Evolutionary conservation across 2,113 vertebrate species (phyloP).

Genomic region (Prochilodus magdalenae): DNA sequence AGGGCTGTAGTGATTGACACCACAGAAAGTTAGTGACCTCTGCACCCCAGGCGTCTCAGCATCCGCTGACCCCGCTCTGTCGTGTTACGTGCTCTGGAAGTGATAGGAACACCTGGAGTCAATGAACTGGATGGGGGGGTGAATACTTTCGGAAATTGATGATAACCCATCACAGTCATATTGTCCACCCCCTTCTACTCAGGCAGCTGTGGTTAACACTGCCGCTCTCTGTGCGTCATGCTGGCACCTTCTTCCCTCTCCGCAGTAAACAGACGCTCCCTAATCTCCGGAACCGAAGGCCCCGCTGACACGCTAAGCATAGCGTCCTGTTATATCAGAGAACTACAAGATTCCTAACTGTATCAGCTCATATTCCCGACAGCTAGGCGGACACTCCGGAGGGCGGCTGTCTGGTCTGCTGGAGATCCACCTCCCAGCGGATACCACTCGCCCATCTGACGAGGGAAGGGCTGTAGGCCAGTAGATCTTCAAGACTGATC

Average conservation of each 20-base stretch:
- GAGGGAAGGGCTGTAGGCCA: background rate
- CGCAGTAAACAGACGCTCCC: background rate
- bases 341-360: background rate
- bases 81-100: no score
- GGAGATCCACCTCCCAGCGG: background rate
- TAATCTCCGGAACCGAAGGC: background rate
- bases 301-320: background rate
- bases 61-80: no score
- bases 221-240: background rate
- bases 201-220: background rate
- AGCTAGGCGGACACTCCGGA: background rate
- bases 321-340: background rate
- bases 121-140: no score
- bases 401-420: background rate
- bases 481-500: background rate
- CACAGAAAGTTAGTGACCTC: no score
- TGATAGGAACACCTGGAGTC: no score
- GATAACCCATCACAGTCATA: no score
- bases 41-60: no score
- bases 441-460: background rate
- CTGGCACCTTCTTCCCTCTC: background rate
- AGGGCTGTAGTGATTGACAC: no score
- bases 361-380: conserved; percentile 2
- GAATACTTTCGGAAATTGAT: no score
- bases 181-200: background rate